These are phyloP conservation scores for Catharus bicknelli DNA, from an alignment of 2,113 vertebrate genomes.

Conservation along the genomic window DNA sequence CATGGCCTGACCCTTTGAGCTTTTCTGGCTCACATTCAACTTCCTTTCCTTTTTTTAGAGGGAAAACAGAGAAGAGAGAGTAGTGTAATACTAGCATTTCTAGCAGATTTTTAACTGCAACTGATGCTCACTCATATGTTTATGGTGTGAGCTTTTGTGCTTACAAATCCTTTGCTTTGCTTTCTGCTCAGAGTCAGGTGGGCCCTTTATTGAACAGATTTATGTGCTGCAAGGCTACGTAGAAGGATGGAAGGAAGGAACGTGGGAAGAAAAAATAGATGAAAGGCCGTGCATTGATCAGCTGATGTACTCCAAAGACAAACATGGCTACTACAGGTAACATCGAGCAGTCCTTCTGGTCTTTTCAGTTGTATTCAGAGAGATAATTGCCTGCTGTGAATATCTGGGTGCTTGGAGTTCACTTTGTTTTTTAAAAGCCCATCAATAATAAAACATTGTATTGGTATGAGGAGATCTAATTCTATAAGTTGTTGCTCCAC, in stretches of 20 bases:
- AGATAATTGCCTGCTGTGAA: not conserved
- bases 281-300: conserved; percentile 87
- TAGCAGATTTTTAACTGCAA: not conserved
- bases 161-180: not conserved
- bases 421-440: not conserved
- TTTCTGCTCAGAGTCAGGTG: conserved; percentile 86
- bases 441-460: not conserved
- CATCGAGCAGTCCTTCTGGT: not conserved
- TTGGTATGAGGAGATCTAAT: not conserved
- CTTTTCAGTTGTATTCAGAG: not conserved
- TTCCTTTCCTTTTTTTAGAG: not conserved
- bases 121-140: not conserved
- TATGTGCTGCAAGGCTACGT: conserved; percentile 90
- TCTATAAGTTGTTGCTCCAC: not conserved
- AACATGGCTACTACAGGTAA: conserved; percentile 90
- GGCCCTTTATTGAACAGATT: conserved; percentile 93
- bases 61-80: not conserved
- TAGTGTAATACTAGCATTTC: not conserved
- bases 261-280: conserved; percentile 95
- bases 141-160: rapidly evolving
- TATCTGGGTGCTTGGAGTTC: not conserved
- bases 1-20: not conserved
- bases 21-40: not conserved
- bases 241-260: conserved; percentile 94
- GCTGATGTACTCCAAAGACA: conserved; percentile 86